A percentile compares a stretch with the other conserved stretches of the same genome.
phyloP scores from a whole-genome alignment of 2,797 vertebrate genomes.

The Peromyscus nudipes region DNA sequence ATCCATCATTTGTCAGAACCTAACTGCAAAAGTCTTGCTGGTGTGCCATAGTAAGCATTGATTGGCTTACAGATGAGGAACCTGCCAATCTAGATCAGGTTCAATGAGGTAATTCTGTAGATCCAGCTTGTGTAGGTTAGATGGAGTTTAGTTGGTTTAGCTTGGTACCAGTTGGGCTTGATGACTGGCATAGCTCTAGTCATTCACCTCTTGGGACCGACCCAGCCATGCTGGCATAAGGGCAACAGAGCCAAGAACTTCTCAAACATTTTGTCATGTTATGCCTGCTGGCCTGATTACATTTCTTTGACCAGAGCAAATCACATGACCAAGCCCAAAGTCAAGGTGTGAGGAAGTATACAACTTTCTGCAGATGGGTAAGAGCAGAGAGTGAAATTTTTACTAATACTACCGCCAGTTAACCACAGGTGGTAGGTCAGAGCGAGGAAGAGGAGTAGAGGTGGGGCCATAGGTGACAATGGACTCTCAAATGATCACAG shows the following conservation, averaged over 20 bases:
- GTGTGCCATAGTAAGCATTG: neutral
- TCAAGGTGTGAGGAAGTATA: neutral
- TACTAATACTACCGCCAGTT: neutral
- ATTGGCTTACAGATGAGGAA: constrained; percentile 13
- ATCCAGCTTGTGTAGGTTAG: neutral
- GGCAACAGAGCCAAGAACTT: neutral
- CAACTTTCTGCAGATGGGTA: neutral
- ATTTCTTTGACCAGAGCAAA: constrained; percentile 46
- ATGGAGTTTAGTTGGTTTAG: neutral
- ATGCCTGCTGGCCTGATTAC: neutral
- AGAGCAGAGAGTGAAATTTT: neutral
- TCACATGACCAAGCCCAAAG: neutral
- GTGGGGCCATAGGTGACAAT: neutral
- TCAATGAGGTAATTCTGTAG: neutral
- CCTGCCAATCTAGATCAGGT: neutral
- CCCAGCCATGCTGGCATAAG: neutral
- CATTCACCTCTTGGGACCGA: neutral
- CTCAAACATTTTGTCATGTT: neutral
- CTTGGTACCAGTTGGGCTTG: neutral
- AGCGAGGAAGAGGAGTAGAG: neutral
- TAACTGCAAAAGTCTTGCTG: neutral
- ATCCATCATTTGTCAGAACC: neutral
- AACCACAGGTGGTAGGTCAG: neutral
- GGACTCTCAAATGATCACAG: neutral
- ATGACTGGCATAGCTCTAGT: neutral